A percentile compares a stretch with the other conserved stretches of the same genome.
Conservation (phyloP, 1,140 invertebrate genomes). For the Trinorchestia longiramus region DNA sequence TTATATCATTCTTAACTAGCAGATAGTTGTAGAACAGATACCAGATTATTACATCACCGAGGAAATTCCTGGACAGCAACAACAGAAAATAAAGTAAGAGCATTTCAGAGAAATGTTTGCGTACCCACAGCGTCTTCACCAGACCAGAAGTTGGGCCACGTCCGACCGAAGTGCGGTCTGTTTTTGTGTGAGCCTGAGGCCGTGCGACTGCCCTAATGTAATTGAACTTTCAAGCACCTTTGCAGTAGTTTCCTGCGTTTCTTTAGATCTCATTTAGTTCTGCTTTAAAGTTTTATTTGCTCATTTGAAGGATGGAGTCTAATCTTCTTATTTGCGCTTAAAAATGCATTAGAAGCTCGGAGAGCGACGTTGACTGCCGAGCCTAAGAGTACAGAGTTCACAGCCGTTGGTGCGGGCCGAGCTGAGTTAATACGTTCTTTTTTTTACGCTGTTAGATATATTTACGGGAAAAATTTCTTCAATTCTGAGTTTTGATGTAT, state of each 20-base stretch:
- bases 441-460: neutral
- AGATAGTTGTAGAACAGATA: too few relatives aligned
- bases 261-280: constrained; percentile 46
- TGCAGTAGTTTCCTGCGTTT: constrained; percentile 44
- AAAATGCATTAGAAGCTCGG: constrained; percentile 24
- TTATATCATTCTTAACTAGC: too few relatives aligned
- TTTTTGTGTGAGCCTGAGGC: neutral
- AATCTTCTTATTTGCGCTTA: constrained; percentile 10
- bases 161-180: neutral
- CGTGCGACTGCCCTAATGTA: constrained; percentile 10
- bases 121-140: neutral
- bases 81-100: neutral
- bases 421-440: neutral
- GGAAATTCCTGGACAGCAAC: neutral
- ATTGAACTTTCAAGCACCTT: constrained; percentile 47
- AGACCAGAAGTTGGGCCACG: neutral
- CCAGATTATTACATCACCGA: neutral
- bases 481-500: neutral
- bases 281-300: constrained; percentile 47
- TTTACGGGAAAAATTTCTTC: neutral
- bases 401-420: neutral
- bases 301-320: neutral
- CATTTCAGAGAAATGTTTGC: neutral
- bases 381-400: neutral
- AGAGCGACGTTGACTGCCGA: neutral